phyloP scores from a whole-genome alignment of 1,140 invertebrate species.

The Drosophila ironensis region DNA sequence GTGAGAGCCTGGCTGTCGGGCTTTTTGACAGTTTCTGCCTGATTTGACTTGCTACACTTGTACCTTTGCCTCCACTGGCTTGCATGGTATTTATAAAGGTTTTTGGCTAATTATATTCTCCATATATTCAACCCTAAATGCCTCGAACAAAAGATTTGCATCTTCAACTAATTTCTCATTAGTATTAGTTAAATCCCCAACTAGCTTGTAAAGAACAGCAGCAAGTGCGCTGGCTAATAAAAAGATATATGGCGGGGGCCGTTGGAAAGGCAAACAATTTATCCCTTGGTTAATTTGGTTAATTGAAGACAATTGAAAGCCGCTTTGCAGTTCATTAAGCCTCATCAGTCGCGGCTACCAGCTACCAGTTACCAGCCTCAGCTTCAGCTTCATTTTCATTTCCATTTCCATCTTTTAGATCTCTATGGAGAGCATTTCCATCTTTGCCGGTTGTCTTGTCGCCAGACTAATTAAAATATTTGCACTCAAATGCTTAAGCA shows the following conservation, averaged over 20 bases:
- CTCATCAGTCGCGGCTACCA: conserved; percentile 36
- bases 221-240: not conserved
- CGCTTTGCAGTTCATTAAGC: conserved; percentile 78
- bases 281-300: conserved; percentile 77
- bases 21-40: conserved; percentile 30
- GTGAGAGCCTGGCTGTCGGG: conserved; percentile 12
- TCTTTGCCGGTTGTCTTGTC: conserved; percentile 50
- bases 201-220: conserved; percentile 11
- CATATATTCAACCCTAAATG: too few species aligned
- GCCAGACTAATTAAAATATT: conserved; percentile 78
- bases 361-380: too few species aligned
- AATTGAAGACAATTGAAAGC: conserved; percentile 77
- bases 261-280: conserved; percentile 38
- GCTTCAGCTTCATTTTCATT: conserved; percentile 1
- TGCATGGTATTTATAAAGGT: too few species aligned
- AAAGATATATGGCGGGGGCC: conserved; percentile 6
- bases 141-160: too few species aligned
- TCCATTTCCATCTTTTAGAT: conserved; percentile 3
- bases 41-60: too few species aligned
- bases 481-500: conserved; percentile 78
- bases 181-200: conserved; percentile 1
- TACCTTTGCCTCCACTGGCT: too few species aligned
- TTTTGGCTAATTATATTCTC: too few species aligned
- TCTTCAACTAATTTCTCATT: conserved; percentile 35
- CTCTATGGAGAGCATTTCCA: not conserved